Base-by-base conservation (phyloP, 2,888 invertebrate genomes). In the Boloria selene region DNA sequence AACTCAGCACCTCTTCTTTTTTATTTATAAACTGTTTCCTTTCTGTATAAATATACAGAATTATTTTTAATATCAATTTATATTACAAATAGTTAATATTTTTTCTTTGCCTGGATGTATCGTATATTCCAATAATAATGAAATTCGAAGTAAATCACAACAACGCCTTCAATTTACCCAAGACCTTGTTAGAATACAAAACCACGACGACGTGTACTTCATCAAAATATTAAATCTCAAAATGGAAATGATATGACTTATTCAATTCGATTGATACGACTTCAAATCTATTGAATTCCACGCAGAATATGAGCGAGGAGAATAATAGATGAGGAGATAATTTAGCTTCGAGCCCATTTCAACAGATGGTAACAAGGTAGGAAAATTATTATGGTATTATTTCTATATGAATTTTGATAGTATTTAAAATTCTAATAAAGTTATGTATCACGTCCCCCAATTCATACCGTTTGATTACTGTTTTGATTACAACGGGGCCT, bases 381-480 rank as follows among this genome's bases (percentile, higher is more conserved):
- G 58, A 51, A 64, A 51, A 55, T 63, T 42, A 60, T 55, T 51
- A 47, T n/a, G 31, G 5, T 44, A 56, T 42, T 44, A 56, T 56
- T 44, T 22, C 5, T 22, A 45, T 56, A 44, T 22, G 44, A 56
- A 44, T 56, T 44, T 22, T 22, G 22, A 14, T 22, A 14, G 75
- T 80, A 82, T 84, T 86, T 84, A 85, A 87, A 86, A 85, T 87
- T 85, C 79, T 85, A 88, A 90, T 88, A 84, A 84, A 85, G 80
- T 87, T 86, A 84, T 82, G 80, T 81, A 75, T 81, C 76, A 70
- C 77, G 74, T 73, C 81, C 82, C 64, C 85, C 84, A 82, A 84
- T 84, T 84, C 83, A 76, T 83, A 77, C 77, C 82, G 80, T 87
- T 89, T 89, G 87, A 90, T 90, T 87, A 89, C 88, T 83, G 84